These are phyloP conservation scores for Puntigrus tetrazona DNA, from an alignment of 2,113 vertebrate genomes.

Conservation along the genomic window DNA sequence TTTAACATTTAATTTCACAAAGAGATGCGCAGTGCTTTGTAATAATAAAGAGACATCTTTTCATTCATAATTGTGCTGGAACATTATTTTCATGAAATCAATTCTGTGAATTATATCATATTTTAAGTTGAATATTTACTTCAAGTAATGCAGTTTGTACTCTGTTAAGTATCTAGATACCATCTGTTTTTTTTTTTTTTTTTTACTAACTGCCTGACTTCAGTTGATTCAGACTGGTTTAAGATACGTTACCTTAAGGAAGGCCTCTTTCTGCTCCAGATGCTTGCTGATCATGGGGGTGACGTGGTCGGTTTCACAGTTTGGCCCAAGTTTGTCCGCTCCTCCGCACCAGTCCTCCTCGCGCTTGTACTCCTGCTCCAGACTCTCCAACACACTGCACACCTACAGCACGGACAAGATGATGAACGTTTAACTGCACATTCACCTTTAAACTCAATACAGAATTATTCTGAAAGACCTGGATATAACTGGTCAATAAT, in stretches of 20 bases:
- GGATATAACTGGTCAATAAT: neutral
- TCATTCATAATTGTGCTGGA: no score
- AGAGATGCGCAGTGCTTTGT: no score
- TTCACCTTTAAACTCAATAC: neutral
- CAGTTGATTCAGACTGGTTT: neutral
- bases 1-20: no score
- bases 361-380: conserved; percentile 97
- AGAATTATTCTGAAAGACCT: neutral
- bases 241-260: conserved; percentile 84
- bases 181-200: no score
- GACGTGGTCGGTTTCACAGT: conserved; percentile 95
- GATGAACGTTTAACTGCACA: neutral
- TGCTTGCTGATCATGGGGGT: conserved; percentile 99
- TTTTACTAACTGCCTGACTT: no score
- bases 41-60: no score
- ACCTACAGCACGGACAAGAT: conserved; percentile 74
- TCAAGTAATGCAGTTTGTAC: no score
- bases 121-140: no score
- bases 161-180: no score
- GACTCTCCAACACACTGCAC: conserved; percentile 95
- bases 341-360: conserved; percentile 99
- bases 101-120: no score
- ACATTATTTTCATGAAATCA: no score
- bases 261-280: conserved; percentile 96
- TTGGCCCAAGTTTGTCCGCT: conserved; percentile 95